phyloP scores from a whole-genome alignment of 2,113 vertebrate genomes.

The Amphiprion ocellaris region DNA sequence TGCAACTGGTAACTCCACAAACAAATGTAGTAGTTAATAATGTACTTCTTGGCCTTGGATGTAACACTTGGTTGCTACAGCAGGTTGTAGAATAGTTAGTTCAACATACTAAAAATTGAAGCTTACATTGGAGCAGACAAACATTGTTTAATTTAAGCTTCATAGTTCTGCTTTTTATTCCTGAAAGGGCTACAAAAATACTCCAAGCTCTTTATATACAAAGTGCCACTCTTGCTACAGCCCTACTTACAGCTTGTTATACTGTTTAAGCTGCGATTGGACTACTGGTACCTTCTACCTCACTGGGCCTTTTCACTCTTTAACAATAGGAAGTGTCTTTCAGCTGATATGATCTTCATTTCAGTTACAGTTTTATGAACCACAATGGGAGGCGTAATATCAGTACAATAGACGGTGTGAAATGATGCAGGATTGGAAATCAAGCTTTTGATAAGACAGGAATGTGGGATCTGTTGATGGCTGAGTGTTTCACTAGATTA shows the following conservation, averaged over 20 bases:
- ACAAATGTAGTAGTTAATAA: no score
- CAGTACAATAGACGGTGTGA: background rate
- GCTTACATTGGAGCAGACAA: no score
- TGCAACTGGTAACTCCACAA: no score
- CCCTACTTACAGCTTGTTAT: background rate
- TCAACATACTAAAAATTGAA: background rate
- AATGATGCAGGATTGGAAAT: constrained; percentile 26
- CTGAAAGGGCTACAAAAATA: background rate
- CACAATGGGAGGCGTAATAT: background rate
- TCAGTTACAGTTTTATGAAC: background rate
- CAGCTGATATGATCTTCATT: background rate
- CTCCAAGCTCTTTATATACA: background rate
- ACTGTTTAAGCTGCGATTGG: background rate
- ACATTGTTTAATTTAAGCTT: background rate
- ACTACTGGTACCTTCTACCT: background rate
- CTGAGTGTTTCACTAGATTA: constrained; percentile 55
- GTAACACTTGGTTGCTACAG: no score
- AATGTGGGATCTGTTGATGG: constrained; percentile 48
- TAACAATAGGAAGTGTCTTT: no score
- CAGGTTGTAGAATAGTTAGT: background rate
- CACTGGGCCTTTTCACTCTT: no score
- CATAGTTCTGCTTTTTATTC: background rate
- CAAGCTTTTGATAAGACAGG: constrained; percentile 58
- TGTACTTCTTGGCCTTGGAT: background rate
- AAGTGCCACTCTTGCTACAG: background rate